Conservation (phyloP, 2,888 invertebrate species). For the Podabrus alpinus region DNA sequence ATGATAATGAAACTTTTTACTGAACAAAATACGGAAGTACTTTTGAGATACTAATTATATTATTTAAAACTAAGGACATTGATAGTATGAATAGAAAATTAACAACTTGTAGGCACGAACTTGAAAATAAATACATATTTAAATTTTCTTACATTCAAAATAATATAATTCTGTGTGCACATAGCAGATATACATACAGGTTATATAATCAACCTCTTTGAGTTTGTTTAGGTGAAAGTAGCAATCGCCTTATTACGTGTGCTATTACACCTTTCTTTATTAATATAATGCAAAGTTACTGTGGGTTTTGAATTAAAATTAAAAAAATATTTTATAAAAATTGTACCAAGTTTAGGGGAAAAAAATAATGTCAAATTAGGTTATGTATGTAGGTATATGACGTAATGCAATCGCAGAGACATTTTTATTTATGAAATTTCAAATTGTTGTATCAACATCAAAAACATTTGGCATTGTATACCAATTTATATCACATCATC, state of each 20-base stretch:
- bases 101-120: not conserved
- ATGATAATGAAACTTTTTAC: not conserved
- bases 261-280: slow-evolving; percentile 28
- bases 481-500: slow-evolving; percentile 26
- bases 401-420: not conserved
- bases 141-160: slow-evolving; percentile 2
- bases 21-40: not conserved
- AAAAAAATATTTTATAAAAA: not conserved
- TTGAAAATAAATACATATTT: not conserved
- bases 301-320: not conserved
- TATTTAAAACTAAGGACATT: not conserved
- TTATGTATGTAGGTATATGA: not conserved
- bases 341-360: not conserved
- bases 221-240: slow-evolving; percentile 50
- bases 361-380: not conserved
- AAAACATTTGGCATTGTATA: slow-evolving; percentile 23
- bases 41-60: slow-evolving; percentile 1
- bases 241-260: slow-evolving; percentile 27
- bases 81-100: not conserved
- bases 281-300: slow-evolving; percentile 23
- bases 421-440: slow-evolving; percentile 1
- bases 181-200: slow-evolving; percentile 48
- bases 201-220: slow-evolving; percentile 47
- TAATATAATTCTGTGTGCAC: slow-evolving; percentile 31
- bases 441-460: slow-evolving; percentile 3